Conservation (phyloP, 2,797 vertebrate genomes). For the Phataginus tetradactyla region DNA sequence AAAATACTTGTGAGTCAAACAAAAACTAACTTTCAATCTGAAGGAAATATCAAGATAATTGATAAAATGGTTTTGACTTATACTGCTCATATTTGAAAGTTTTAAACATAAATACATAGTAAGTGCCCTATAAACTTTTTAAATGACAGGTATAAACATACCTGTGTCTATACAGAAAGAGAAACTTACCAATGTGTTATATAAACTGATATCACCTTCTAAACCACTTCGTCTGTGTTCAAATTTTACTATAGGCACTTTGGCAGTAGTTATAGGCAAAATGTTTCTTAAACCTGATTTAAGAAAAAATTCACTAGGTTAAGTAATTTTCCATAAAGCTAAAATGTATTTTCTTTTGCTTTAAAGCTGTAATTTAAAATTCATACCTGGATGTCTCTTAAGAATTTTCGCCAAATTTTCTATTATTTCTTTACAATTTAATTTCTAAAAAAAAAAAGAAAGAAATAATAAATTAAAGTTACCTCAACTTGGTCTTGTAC, state of each 20-base stretch:
- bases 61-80: slow-evolving; percentile 37
- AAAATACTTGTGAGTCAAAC: slow-evolving; percentile 29
- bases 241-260: slow-evolving; percentile 99
- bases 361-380: slow-evolving; percentile 47
- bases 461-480: slow-evolving; percentile 35
- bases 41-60: slow-evolving; percentile 48
- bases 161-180: not conserved
- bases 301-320: slow-evolving; percentile 81
- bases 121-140: slow-evolving; percentile 21
- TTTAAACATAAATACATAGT: slow-evolving; percentile 38
- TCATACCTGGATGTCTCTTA: slow-evolving; percentile 96
- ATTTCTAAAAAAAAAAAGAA: slow-evolving; percentile 89
- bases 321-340: slow-evolving; percentile 74
- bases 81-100: not conserved
- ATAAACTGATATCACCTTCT: slow-evolving; percentile 99
- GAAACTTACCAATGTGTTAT: slow-evolving; percentile 96
- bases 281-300: slow-evolving; percentile 96
- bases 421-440: slow-evolving; percentile 99
- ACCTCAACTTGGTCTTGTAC: not conserved
- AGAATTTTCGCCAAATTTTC: slow-evolving; percentile 97
- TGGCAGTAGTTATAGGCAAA: slow-evolving; percentile 99
- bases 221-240: slow-evolving; percentile 96
- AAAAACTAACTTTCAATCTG: slow-evolving; percentile 49
- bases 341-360: slow-evolving; percentile 47
- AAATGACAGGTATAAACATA: not conserved